phyloP scores from a whole-genome alignment of 2,888 invertebrate genomes.

The Noctua janthina region DNA sequence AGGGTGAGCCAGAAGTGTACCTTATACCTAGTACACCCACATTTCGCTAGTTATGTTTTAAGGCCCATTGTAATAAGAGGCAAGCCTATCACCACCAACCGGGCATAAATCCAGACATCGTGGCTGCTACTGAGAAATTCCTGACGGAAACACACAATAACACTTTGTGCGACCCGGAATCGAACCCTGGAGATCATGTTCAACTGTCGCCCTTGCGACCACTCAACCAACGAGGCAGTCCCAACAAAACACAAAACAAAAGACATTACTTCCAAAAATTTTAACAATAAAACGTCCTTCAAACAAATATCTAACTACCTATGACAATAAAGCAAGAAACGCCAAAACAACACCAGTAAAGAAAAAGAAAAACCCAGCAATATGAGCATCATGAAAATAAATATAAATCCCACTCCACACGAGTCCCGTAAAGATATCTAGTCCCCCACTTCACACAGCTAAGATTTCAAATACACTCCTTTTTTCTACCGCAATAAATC shows the following conservation, averaged over 20 bases:
- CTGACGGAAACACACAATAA: too few species aligned
- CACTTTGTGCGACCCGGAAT: too few species aligned
- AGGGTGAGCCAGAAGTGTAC: too few species aligned
- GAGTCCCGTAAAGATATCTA: conserved; percentile 68
- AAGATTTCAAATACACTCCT: conserved; percentile 73
- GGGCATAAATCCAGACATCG: too few species aligned
- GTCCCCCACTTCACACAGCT: conserved; percentile 62
- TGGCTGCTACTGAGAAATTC: too few species aligned
- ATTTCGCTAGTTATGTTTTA: too few species aligned
- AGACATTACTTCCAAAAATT: not conserved
- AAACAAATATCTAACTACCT: not conserved
- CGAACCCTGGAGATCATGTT: too few species aligned
- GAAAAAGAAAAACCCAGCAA: conserved; percentile 53
- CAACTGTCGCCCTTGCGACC: too few species aligned
- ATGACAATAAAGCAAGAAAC: conserved; percentile 41
- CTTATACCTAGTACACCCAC: too few species aligned
- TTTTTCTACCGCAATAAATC: conserved; percentile 75
- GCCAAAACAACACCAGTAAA: conserved; percentile 47
- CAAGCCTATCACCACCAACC: too few species aligned
- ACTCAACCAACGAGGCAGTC: too few species aligned
- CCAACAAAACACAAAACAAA: not conserved
- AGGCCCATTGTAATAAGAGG: too few species aligned
- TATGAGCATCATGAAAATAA: conserved; percentile 66
- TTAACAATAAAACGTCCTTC: not conserved
- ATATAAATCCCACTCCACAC: conserved; percentile 66